Conservation (phyloP, 1,140 invertebrate genomes). For the Heliconius eleuchia region DNA sequence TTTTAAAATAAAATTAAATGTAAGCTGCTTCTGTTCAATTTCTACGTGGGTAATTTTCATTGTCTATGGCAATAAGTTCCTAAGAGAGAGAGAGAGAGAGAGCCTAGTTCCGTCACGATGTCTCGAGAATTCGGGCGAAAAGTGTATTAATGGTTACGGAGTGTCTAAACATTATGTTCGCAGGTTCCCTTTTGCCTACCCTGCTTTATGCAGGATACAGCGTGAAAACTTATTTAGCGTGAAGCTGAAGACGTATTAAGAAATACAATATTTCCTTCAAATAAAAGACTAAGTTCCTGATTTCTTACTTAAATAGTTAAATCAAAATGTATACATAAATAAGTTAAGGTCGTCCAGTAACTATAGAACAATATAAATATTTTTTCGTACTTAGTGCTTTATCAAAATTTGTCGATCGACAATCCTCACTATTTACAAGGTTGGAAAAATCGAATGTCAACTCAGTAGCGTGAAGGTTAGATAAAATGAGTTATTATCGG, state of each 20-base stretch:
- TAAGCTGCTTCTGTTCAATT: background rate
- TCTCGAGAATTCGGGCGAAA: background rate
- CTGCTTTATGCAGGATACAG: background rate
- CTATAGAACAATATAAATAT: background rate
- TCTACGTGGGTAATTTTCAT: background rate
- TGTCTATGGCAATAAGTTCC: background rate
- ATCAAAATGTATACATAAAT: background rate
- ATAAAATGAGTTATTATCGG: conserved; percentile 8
- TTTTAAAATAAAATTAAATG: background rate
- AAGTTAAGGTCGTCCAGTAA: background rate
- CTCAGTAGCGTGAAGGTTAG: background rate
- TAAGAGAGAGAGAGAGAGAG: too few relatives aligned
- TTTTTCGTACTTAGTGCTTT: background rate
- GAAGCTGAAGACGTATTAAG: background rate
- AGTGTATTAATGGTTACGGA: background rate
- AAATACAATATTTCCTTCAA: background rate
- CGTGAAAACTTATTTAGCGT: background rate
- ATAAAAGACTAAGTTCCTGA: background rate
- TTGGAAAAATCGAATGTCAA: conserved; percentile 14
- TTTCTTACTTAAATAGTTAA: background rate
- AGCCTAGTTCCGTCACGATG: background rate
- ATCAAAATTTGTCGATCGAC: conserved; percentile 1
- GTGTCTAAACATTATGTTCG: background rate
- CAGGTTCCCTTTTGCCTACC: background rate
- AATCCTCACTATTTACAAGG: conserved; percentile 3